Conservation (phyloP, 2,888 invertebrate genomes). For the Oxycera nigricornis region DNA sequence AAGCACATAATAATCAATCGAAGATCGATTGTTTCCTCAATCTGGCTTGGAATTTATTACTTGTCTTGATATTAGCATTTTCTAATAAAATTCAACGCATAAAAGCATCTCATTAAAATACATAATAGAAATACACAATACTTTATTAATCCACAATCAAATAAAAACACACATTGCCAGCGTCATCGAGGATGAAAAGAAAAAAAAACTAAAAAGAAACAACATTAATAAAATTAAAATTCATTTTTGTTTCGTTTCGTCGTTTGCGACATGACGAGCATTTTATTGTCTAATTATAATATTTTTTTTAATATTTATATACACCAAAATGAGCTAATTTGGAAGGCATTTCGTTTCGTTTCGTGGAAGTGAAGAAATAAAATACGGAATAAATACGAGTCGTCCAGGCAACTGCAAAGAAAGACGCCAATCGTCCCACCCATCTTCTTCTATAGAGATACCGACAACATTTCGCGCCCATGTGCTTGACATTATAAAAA, state of each 20-base stretch:
- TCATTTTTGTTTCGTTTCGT: neutral
- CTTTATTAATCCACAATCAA: too few relatives aligned
- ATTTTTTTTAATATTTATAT: neutral
- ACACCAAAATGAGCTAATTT: constrained; percentile 4
- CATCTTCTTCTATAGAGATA: neutral
- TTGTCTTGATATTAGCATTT: too few relatives aligned
- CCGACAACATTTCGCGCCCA: neutral
- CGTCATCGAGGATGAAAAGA: too few relatives aligned
- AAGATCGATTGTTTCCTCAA: too few relatives aligned
- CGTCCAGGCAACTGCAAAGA: neutral
- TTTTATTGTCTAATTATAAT: neutral
- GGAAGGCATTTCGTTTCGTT: neutral
- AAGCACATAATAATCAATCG: too few relatives aligned
- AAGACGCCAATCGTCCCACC: neutral
- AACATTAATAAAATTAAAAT: neutral
- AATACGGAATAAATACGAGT: neutral
- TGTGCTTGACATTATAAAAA: constrained; percentile 6
- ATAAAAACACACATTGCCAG: too few relatives aligned
- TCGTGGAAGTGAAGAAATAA: neutral
- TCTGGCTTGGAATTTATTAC: too few relatives aligned
- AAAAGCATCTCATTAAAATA: too few relatives aligned
- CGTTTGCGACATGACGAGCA: too few relatives aligned
- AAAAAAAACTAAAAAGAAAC: too few relatives aligned
- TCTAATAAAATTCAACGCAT: too few relatives aligned
- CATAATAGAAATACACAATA: too few relatives aligned